Evolutionary conservation across 1,140 invertebrate species (phyloP).

Genomic region (Drosophila yakuba): DNA sequence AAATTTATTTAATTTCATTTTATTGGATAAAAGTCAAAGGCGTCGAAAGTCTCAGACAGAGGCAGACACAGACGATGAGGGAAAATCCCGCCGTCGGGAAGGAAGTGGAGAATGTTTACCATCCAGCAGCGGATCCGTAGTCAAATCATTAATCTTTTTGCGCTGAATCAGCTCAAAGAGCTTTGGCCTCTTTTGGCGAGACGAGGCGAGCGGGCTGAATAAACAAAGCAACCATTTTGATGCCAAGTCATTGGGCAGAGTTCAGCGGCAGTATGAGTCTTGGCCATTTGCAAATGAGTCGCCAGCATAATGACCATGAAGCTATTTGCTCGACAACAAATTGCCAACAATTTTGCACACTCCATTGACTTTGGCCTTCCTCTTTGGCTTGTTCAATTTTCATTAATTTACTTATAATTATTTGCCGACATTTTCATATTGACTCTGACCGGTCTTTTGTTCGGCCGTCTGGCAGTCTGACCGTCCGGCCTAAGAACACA

Average conservation of each 20-base stretch:
- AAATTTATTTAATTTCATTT: conserved; percentile 82
- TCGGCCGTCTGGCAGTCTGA: background rate
- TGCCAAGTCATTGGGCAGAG: conserved; percentile 65
- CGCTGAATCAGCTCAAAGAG: conserved; percentile 75
- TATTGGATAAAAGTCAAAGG: conserved; percentile 73
- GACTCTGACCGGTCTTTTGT: conserved; percentile 19
- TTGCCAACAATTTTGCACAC: conserved; percentile 59
- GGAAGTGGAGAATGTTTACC: conserved; percentile 50
- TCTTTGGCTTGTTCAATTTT: conserved; percentile 59
- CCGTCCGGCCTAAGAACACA: conserved; percentile 38
- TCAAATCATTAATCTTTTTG: conserved; percentile 79
- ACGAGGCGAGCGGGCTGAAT: conserved; percentile 6
- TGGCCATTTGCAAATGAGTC: conserved; percentile 76
- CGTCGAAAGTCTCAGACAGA: conserved; percentile 52
- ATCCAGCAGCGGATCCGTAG: conserved; percentile 49
- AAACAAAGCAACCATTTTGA: conserved; percentile 66
- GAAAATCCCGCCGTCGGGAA: conserved; percentile 14
- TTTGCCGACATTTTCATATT: conserved; percentile 66
- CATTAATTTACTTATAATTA: conserved; percentile 76
- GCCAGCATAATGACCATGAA: conserved; percentile 62
- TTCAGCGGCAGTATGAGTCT: conserved; percentile 24
- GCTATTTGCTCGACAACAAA: conserved; percentile 67
- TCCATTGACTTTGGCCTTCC: conserved; percentile 32
- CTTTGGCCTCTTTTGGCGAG: conserved; percentile 31
- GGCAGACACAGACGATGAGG: background rate